Evolutionary conservation across 2,888 invertebrate genomes (phyloP), one percentile per base, ranked within the genome.

Genomic region (Syrphus vitripennis): DNA sequence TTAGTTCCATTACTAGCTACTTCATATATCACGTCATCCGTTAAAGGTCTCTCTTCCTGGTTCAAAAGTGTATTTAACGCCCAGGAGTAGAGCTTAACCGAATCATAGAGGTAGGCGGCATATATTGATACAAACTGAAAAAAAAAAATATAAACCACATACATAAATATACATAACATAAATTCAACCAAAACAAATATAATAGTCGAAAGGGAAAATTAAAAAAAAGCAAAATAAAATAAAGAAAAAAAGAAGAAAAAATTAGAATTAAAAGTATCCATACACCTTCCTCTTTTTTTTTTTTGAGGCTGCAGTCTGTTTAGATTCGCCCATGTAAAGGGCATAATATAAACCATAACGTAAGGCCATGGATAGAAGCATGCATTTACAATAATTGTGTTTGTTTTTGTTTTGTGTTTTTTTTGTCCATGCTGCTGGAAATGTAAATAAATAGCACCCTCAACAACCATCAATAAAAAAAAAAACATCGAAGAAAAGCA

Each of bases 41-140:
- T 95, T 63, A 95, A 90, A 53, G 92, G 89, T 34, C 93, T 92
- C 26, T 93, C 93, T 71, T 94, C 93, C 89, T 94, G 93, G 83
- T 94, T 93, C 77, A 98, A 93, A 55, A 97, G 93, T 89, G 95
- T 94, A 90, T 97, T 95, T 88, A 98, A 93, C 1, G 98, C 98
- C 88, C 94, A 94, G 24, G 98, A 98, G 92, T 99, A 99, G 37
- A 99, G 93, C 91, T 95, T 95, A 45, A 99, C 97, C 1, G 99
- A 97, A 93, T 99, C 99, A 92, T 98, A 99, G 88, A 98, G 94
- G 93, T 98, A 98, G 53, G 97, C 98, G 78, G 98, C 98, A 91
- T 97, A 97, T 88, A 98, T 96, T 48, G 97, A 96, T 55, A 98
- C 96, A 92, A 96, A 96, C 96, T 97, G 93, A 86, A 94, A 94